Conservation (phyloP, 2,113 vertebrate species). For the Rhinopomastus cyanomelas region DNA sequence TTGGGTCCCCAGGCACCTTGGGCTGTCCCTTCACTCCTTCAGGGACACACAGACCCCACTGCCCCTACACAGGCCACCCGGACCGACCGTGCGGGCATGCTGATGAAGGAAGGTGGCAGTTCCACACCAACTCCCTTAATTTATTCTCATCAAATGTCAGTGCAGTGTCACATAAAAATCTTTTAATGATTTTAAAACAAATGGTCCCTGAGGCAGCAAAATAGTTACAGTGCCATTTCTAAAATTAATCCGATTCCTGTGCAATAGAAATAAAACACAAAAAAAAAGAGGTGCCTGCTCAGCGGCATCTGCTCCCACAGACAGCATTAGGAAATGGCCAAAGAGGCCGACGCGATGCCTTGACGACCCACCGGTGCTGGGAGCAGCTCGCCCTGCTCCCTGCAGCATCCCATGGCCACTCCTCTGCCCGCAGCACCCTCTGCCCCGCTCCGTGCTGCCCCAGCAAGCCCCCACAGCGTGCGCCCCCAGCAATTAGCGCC, state of each 20-base stretch:
- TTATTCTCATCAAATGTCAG: conserved; percentile 77
- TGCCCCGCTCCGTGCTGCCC: background rate
- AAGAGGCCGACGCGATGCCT: background rate
- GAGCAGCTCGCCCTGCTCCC: background rate
- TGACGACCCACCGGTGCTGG: background rate
- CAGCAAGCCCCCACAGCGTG: background rate
- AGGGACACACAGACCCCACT: rapidly evolving
- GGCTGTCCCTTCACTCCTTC: rapidly evolving
- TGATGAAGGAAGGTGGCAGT: conserved; percentile 1
- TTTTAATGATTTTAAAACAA: conserved; percentile 78
- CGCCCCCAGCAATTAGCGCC: conserved; percentile 11
- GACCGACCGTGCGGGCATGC: background rate
- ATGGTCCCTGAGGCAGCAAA: conserved; percentile 70
- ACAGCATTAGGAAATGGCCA: conserved; percentile 22
- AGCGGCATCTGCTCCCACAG: conserved; percentile 30
- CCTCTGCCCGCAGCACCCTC: background rate
- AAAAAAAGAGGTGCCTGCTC: conserved; percentile 12
- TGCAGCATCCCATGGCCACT: background rate
- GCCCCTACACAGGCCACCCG: background rate
- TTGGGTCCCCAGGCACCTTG: too few species aligned
- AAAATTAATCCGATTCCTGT: conserved; percentile 75
- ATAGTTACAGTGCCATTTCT: conserved; percentile 73
- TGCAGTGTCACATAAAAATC: conserved; percentile 68
- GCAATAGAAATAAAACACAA: conserved; percentile 50
- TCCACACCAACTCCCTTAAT: conserved; percentile 72